Conservation (phyloP, 2,888 invertebrate species). For the Drosophila monieri region DNA sequence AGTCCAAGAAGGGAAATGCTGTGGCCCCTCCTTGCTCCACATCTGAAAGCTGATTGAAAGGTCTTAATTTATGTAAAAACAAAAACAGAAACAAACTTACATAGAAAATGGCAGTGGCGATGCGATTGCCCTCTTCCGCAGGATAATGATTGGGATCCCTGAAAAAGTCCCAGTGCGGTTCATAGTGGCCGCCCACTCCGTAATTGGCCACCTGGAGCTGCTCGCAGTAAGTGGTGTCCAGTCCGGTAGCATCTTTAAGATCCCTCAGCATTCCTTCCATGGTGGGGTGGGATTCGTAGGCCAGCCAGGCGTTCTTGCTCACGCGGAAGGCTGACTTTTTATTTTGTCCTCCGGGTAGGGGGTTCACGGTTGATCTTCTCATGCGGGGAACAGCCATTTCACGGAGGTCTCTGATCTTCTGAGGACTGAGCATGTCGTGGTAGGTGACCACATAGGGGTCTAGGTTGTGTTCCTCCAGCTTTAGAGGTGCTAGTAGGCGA, state of each 20-base stretch:
- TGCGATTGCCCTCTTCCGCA: slow-evolving; percentile 93
- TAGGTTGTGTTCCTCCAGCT: slow-evolving; percentile 85
- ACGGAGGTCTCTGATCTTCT: slow-evolving; percentile 85
- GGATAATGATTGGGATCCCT: slow-evolving; percentile 90
- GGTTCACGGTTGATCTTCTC: slow-evolving; percentile 85
- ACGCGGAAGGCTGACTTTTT: slow-evolving; percentile 90
- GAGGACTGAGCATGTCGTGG: slow-evolving; percentile 85
- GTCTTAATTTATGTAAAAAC: slow-evolving; percentile 51
- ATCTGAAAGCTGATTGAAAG: slow-evolving; percentile 92
- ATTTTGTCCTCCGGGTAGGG: slow-evolving; percentile 93
- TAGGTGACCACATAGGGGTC: slow-evolving; percentile 86
- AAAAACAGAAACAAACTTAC: slow-evolving; percentile 87
- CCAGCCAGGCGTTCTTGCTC: slow-evolving; percentile 87
- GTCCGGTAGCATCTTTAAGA: slow-evolving; percentile 88
- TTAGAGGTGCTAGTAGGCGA: slow-evolving; percentile 81
- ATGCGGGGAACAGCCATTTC: slow-evolving; percentile 85
- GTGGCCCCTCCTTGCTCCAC: slow-evolving; percentile 98
- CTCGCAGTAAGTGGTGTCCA: slow-evolving; percentile 88
- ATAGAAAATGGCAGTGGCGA: slow-evolving; percentile 97
- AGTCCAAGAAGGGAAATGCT: slow-evolving; percentile 95
- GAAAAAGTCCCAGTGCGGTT: slow-evolving; percentile 96
- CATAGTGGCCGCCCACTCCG: slow-evolving; percentile 99
- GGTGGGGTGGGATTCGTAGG: slow-evolving; percentile 67
- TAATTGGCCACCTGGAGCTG: slow-evolving; percentile 99
- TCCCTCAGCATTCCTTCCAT: slow-evolving; percentile 86